These are phyloP conservation scores for Apostichopus japonicus DNA, from an alignment of 35 echinoderm and acorn worm species.

Conservation along the genomic window DNA sequence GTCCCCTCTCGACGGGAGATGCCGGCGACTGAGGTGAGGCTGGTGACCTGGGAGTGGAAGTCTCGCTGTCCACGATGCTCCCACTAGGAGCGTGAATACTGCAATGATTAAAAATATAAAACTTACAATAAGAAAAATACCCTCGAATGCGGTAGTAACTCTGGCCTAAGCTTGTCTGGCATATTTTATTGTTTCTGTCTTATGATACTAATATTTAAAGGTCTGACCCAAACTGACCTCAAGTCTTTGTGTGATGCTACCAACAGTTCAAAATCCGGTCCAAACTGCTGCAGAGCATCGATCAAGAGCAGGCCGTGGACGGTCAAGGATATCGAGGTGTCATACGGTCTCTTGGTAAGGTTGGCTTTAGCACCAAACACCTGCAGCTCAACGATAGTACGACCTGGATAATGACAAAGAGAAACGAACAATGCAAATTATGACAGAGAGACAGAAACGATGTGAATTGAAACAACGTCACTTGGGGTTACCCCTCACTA, in stretches of 20 bases:
- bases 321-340: conserved; percentile 81
- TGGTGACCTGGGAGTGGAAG: conserved; percentile 70
- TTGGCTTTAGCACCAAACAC: conserved; percentile 77
- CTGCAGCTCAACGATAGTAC: conserved; percentile 86
- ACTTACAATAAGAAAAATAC: too few species aligned
- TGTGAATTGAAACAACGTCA: too few species aligned
- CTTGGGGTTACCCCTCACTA: too few species aligned
- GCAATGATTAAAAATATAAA: conserved; percentile 11
- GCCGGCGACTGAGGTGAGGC: conserved; percentile 54
- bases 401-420: conserved; percentile 24
- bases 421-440: too few species aligned
- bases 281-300: conserved; percentile 96
- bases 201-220: background rate
- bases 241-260: conserved; percentile 89
- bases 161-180: too few species aligned
- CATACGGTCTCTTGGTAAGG: conserved; percentile 80
- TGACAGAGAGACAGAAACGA: too few species aligned
- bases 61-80: conserved; percentile 89
- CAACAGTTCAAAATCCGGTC: conserved; percentile 92
- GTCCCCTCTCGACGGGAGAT: conserved; percentile 68
- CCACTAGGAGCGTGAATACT: conserved; percentile 92
- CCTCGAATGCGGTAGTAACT: too few species aligned
- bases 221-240: conserved; percentile 53
- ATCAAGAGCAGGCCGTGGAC: conserved; percentile 90
- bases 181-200: too few species aligned